A percentile compares a stretch with the other conserved stretches of the same genome.
phyloP scores from a whole-genome alignment of 2,888 invertebrate species.

The Cheilosia soror region DNA sequence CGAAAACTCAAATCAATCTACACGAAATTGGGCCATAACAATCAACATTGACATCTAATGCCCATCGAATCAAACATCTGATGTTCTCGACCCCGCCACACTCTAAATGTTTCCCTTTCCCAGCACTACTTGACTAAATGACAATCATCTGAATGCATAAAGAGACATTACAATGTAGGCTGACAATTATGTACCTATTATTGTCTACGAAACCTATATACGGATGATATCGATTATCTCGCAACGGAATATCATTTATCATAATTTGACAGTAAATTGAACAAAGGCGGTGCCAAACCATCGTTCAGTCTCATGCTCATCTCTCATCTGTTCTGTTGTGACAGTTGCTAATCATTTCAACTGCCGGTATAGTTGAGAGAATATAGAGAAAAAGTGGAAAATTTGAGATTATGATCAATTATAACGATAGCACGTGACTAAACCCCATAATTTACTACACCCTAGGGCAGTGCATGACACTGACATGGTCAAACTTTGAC shows the following conservation, averaged over 20 bases:
- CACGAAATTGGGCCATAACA: too few relatives aligned
- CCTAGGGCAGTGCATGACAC: conserved; percentile 8
- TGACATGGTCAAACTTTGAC: conserved; percentile 20
- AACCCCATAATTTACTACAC: conserved; percentile 18
- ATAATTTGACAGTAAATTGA: conserved; percentile 21
- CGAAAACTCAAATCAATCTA: too few relatives aligned
- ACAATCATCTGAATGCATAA: too few relatives aligned
- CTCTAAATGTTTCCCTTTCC: too few relatives aligned
- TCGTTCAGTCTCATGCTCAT: not conserved
- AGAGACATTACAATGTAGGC: too few relatives aligned
- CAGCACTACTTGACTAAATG: too few relatives aligned
- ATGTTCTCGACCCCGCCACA: too few relatives aligned
- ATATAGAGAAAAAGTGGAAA: not conserved
- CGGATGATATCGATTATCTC: not conserved
- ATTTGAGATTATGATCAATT: conserved; percentile 6
- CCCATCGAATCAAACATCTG: too few relatives aligned
- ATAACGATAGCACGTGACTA: conserved; percentile 26
- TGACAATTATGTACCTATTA: not conserved
- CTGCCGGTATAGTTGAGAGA: too few relatives aligned
- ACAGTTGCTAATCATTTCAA: too few relatives aligned
- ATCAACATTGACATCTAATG: too few relatives aligned
- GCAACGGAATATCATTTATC: conserved; percentile 1
- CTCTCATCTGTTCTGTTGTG: too few relatives aligned
- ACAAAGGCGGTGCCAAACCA: conserved; percentile 1
- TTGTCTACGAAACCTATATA: not conserved